Conservation (phyloP, 1,140 invertebrate genomes). For the Trichonephila clavipes region DNA sequence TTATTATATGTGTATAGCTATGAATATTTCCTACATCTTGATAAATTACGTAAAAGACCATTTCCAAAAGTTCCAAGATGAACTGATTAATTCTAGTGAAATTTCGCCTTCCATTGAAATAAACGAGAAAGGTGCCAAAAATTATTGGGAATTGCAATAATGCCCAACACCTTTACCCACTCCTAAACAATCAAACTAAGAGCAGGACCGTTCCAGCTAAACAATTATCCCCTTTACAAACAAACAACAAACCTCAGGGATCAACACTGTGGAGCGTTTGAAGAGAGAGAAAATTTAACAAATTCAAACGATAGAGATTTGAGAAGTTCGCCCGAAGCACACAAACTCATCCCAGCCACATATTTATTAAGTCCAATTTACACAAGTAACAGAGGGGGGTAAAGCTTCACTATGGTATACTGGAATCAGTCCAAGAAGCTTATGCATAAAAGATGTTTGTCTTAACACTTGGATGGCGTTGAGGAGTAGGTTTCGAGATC, state of each 20-base stretch:
- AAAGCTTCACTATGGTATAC: neutral
- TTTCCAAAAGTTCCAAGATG: too few relatives aligned
- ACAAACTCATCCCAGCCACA: constrained; percentile 19
- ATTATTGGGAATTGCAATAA: neutral
- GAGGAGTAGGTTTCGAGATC: constrained; percentile 18
- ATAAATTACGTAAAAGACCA: too few relatives aligned
- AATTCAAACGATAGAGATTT: constrained; percentile 35
- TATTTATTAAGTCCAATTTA: constrained; percentile 50
- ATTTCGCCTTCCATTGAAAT: neutral
- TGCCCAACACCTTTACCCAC: neutral
- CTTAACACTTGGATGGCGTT: constrained; percentile 24
- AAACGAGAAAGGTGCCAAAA: neutral
- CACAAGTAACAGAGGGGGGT: constrained; percentile 1
- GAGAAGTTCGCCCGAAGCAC: neutral
- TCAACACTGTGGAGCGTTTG: neutral
- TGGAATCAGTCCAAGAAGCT: constrained; percentile 27
- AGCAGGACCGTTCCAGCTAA: neutral
- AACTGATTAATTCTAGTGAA: neutral
- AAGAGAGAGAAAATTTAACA: neutral
- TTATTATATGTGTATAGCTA: too few relatives aligned
- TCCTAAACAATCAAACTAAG: constrained; percentile 22
- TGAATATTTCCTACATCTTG: too few relatives aligned
- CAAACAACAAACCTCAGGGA: constrained; percentile 18
- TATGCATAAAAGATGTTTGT: constrained; percentile 59
- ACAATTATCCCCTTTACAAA: constrained; percentile 8